These are phyloP conservation scores for Leguminivora glycinivorella DNA, from an alignment of 1,140 invertebrate species.

Conservation along the genomic window DNA sequence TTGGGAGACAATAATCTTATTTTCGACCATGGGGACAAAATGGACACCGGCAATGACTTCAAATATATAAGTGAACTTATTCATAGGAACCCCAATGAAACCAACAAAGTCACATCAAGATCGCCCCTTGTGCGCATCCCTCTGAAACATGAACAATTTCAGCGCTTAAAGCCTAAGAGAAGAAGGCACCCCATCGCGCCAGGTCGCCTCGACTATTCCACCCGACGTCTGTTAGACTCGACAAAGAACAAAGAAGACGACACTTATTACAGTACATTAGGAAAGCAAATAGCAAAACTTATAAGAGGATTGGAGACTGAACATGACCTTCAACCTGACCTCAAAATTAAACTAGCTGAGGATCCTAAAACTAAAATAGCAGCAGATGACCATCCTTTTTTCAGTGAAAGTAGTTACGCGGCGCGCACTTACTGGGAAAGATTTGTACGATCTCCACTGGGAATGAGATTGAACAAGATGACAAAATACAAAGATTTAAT, in stretches of 20 bases:
- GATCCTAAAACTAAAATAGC: slow-evolving; percentile 33
- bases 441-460: slow-evolving; percentile 59
- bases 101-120: slow-evolving; percentile 32
- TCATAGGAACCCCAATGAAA: slow-evolving; percentile 44
- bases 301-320: slow-evolving; percentile 52
- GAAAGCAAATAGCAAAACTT: slow-evolving; percentile 64
- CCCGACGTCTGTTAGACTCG: neutral
- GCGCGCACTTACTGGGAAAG: slow-evolving; percentile 65
- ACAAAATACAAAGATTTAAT: slow-evolving; percentile 45
- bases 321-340: slow-evolving; percentile 39
- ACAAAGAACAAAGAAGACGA: slow-evolving; percentile 37
- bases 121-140: slow-evolving; percentile 7
- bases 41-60: slow-evolving; percentile 43
- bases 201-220: neutral
- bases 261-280: slow-evolving; percentile 57
- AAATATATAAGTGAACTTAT: slow-evolving; percentile 66
- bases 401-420: slow-evolving; percentile 48
- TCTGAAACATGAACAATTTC: neutral
- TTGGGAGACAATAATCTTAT: neutral
- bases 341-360: slow-evolving; percentile 46
- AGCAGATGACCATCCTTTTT: slow-evolving; percentile 42
- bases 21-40: neutral
- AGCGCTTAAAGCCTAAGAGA: neutral
- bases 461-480: slow-evolving; percentile 34
- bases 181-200: neutral